A percentile compares a stretch with the other conserved stretches of the same genome.
These are phyloP conservation scores for Schizaphis graminum DNA, from an alignment of 2,888 invertebrate species.

Conservation along the genomic window DNA sequence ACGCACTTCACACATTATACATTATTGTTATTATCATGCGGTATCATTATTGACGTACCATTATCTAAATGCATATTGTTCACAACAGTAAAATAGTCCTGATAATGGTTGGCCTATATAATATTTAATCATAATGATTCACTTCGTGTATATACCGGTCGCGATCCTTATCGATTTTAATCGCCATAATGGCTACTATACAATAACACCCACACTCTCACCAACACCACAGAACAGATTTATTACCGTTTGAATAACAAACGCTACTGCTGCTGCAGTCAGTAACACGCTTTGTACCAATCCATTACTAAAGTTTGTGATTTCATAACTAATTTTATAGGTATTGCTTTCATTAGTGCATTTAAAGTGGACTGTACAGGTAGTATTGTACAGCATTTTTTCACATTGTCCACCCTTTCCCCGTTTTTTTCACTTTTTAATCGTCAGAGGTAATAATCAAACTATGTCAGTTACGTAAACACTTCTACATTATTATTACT, in stretches of 20 bases:
- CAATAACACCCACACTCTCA: not conserved
- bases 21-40: not conserved
- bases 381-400: not conserved
- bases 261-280: not conserved
- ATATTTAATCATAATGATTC: not conserved
- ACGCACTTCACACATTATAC: not conserved
- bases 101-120: conserved; percentile 1
- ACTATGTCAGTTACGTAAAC: not conserved
- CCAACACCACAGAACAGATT: not conserved
- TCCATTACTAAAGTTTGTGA: not conserved
- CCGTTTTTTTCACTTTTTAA: not conserved
- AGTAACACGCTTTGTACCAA: not conserved
- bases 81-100: conserved; percentile 15
- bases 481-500: not conserved
- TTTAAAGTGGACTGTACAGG: not conserved
- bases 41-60: conserved; percentile 13
- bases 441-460: not conserved
- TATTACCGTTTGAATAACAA: not conserved
- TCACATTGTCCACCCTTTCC: not conserved
- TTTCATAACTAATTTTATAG: not conserved
- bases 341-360: not conserved
- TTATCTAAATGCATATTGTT: conserved; percentile 22
- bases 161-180: conserved; percentile 47
- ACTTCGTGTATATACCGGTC: not conserved
- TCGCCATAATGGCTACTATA: conserved; percentile 22